phyloP scores from a whole-genome alignment of 2,888 invertebrate species.

The Corbicula japonica region DNA sequence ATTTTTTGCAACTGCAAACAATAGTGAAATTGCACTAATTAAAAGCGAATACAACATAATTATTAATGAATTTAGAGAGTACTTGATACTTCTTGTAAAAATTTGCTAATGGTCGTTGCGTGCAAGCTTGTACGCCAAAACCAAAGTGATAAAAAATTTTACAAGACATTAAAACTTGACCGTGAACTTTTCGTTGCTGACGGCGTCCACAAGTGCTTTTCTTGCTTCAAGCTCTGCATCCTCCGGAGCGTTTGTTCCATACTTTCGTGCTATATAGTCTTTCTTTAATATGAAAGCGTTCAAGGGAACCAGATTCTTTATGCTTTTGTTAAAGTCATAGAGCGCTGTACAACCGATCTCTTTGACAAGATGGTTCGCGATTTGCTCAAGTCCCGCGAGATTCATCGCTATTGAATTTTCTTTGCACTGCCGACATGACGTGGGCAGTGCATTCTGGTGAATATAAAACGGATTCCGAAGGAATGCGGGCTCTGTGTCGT shows the following conservation, averaged over 20 bases:
- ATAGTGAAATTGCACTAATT: too few species aligned
- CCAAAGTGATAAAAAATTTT: too few species aligned
- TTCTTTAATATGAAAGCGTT: slow-evolving; percentile 35
- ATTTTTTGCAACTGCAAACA: too few species aligned
- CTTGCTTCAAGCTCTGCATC: slow-evolving; percentile 9
- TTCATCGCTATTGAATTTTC: slow-evolving; percentile 17
- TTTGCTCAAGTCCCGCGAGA: slow-evolving; percentile 21
- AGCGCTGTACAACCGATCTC: slow-evolving; percentile 37
- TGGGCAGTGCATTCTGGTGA: slow-evolving; percentile 27
- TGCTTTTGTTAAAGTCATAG: slow-evolving; percentile 33
- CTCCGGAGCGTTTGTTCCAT: slow-evolving; percentile 4
- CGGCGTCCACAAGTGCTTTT: slow-evolving; percentile 30
- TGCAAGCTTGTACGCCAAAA: too few species aligned
- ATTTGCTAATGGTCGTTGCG: too few species aligned
- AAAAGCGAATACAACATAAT: too few species aligned
- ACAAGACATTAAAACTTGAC: slow-evolving; percentile 78
- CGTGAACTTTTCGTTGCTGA: slow-evolving; percentile 30
- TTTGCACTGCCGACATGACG: not conserved
- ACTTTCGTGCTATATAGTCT: slow-evolving; percentile 36
- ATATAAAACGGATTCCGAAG: slow-evolving; percentile 32
- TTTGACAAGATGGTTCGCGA: slow-evolving; percentile 43
- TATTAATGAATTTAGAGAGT: too few species aligned
- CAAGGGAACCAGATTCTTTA: slow-evolving; percentile 24
- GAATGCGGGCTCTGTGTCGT: slow-evolving; percentile 7
- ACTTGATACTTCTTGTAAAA: too few species aligned